These are phyloP conservation scores for Thecophora atra DNA, from an alignment of 2,888 invertebrate genomes.

Conservation along the genomic window DNA sequence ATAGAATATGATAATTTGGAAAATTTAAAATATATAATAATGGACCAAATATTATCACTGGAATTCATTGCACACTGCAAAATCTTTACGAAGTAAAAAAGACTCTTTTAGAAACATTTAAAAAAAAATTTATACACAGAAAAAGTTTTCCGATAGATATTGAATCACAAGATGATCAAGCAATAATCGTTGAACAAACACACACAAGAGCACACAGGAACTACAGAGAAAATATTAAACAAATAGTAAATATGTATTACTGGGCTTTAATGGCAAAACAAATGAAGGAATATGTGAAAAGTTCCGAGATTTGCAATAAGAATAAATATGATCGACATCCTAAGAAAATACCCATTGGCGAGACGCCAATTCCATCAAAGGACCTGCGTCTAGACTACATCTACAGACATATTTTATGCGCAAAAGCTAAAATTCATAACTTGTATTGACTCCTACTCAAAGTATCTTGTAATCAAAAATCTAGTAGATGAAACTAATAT, in stretches of 20 bases:
- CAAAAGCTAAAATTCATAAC: constrained; percentile 20
- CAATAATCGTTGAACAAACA: not conserved
- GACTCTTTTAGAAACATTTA: constrained; percentile 13
- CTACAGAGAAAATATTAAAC: not conserved
- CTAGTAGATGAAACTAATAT: not conserved
- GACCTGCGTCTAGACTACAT: constrained; percentile 1
- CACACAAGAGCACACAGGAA: not conserved
- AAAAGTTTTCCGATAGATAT: not conserved
- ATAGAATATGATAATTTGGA: constrained; percentile 37
- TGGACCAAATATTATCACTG: constrained; percentile 35
- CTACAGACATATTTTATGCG: constrained; percentile 16
- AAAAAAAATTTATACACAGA: not conserved
- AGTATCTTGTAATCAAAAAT: constrained; percentile 8
- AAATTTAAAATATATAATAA: constrained; percentile 37
- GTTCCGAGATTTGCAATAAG: not conserved
- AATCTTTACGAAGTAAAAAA: constrained; percentile 33
- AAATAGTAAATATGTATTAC: not conserved
- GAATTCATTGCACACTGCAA: constrained; percentile 36
- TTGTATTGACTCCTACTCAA: constrained; percentile 14
- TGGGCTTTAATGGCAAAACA: not conserved
- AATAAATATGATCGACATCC: not conserved
- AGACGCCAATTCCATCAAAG: not conserved
- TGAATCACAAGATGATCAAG: not conserved
- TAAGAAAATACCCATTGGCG: not conserved
- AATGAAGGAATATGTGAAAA: not conserved